phyloP scores from a whole-genome alignment of 2,888 invertebrate genomes.

The Diachrysia chrysitis region DNA sequence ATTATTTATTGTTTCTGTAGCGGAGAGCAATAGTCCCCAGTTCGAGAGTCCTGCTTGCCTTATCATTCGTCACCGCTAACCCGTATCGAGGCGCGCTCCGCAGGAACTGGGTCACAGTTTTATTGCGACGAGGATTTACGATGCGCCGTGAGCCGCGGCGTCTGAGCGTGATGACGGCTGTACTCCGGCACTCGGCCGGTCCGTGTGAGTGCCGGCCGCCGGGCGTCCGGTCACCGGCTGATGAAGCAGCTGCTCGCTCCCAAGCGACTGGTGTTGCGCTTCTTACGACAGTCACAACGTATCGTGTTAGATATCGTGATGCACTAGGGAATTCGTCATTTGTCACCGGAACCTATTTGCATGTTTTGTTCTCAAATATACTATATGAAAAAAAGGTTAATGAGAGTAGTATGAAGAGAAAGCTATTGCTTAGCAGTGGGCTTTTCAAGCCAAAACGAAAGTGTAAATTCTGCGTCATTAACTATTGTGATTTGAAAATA shows the following conservation, averaged over 20 bases:
- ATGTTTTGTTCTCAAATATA: too few species aligned
- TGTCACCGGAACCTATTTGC: too few species aligned
- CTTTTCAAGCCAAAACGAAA: too few species aligned
- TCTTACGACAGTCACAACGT: not conserved
- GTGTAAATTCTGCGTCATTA: too few species aligned
- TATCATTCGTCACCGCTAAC: not conserved
- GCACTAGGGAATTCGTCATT: too few species aligned
- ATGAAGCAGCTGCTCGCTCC: not conserved
- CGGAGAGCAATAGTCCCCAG: not conserved
- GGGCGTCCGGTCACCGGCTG: not conserved
- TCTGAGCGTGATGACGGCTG: constrained; percentile 17
- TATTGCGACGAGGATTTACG: constrained; percentile 43
- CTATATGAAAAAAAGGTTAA: too few species aligned
- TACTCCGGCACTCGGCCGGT: not conserved
- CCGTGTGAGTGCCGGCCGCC: not conserved
- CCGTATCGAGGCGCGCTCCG: not conserved
- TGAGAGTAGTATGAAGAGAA: too few species aligned
- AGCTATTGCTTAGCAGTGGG: too few species aligned
- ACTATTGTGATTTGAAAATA: too few species aligned
- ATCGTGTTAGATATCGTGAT: too few species aligned
- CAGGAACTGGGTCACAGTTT: constrained; percentile 37
- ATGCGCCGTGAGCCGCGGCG: constrained; percentile 29
- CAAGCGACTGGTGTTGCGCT: not conserved
- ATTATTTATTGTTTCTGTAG: not conserved
- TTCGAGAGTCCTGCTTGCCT: not conserved